phyloP scores from a whole-genome alignment of 2,888 invertebrate genomes.

The Mythimna ferrago region DNA sequence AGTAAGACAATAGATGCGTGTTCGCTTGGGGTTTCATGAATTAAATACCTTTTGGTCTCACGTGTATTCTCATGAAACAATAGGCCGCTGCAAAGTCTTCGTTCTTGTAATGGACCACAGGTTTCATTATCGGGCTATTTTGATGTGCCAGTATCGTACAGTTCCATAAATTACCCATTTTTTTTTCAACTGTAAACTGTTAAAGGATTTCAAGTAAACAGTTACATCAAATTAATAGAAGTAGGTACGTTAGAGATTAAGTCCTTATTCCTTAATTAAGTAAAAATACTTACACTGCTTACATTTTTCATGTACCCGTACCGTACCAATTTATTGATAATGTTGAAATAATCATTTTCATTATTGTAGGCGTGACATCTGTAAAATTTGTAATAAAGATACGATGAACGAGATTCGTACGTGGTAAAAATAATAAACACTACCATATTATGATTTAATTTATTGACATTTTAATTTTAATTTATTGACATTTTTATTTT shows the following conservation, averaged over 20 bases:
- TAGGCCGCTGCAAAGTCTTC: accelerated
- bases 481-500: no score
- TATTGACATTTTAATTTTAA: no score
- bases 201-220: not conserved
- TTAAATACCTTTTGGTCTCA: conserved; percentile 27
- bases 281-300: not conserved
- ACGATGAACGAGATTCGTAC: no score
- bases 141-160: not conserved
- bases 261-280: no score
- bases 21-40: no score
- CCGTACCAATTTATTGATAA: no score
- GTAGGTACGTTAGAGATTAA: no score
- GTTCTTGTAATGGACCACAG: accelerated
- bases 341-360: no score
- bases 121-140: accelerated
- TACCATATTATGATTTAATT: no score
- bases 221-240: not conserved
- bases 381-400: no score
- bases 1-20: no score
- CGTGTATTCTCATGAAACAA: conserved; percentile 25
- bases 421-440: no score
- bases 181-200: conserved; percentile 1
- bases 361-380: not conserved
- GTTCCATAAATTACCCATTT: conserved; percentile 15
- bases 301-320: accelerated